Conservation (phyloP, 2,797 vertebrate genomes). For the Lagodon rhomboides region DNA sequence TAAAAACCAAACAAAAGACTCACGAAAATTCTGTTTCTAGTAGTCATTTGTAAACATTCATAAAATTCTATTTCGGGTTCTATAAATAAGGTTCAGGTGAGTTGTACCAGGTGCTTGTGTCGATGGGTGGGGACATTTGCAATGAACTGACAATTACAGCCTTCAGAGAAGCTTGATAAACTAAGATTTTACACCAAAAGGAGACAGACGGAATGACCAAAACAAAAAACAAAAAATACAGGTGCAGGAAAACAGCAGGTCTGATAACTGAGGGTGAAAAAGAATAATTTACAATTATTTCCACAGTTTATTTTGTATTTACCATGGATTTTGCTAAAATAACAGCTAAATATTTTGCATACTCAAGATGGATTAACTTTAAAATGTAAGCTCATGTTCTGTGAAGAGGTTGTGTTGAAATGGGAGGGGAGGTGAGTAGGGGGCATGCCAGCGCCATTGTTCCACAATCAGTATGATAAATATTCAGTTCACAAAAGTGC, state of each 20-base stretch:
- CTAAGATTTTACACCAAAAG: constrained; percentile 46
- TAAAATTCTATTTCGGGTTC: constrained; percentile 51
- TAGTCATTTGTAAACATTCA: constrained; percentile 79
- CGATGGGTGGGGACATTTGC: constrained; percentile 20
- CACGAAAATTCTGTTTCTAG: constrained; percentile 57
- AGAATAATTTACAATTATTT: constrained; percentile 48
- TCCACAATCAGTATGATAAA: constrained; percentile 73
- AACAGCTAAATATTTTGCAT: constrained; percentile 39
- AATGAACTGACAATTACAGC: constrained; percentile 34
- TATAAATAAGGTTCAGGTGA: constrained; percentile 60
- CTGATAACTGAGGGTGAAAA: constrained; percentile 26
- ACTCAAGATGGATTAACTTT: constrained; percentile 13
- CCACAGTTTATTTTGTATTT: constrained; percentile 21
- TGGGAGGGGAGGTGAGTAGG: constrained; percentile 24
- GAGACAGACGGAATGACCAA: constrained; percentile 19
- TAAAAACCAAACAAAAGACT: constrained; percentile 64
- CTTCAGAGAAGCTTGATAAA: constrained; percentile 31
- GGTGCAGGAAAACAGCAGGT: constrained; percentile 35
- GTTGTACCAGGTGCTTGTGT: constrained; percentile 39
- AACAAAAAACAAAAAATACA: not conserved
- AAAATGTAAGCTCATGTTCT: constrained; percentile 46
- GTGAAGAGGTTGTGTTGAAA: constrained; percentile 31
- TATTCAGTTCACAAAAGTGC: constrained; percentile 81
- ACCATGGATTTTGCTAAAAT: constrained; percentile 51
- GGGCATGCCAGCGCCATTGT: constrained; percentile 70